Percentiles rank a stretch among this genome's conserved stretches.
Conservation (phyloP, 2,888 invertebrate species). For the Muschampia plurimacula region DNA sequence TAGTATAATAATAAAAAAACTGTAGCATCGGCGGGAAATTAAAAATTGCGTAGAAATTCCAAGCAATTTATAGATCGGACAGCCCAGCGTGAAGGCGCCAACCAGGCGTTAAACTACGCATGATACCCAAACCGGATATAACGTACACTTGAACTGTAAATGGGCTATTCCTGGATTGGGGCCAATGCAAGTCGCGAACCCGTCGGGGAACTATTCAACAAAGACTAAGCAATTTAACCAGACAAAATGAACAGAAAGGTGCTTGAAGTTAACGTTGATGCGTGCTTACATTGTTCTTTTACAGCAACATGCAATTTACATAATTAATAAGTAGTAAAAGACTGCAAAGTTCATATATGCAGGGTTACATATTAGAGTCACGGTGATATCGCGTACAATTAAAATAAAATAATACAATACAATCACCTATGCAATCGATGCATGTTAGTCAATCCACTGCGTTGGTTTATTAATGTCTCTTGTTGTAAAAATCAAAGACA, state of each 20-base stretch:
- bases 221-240: neutral
- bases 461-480: no score
- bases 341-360: no score
- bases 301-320: neutral
- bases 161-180: constrained; percentile 73
- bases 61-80: constrained; percentile 10
- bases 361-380: no score
- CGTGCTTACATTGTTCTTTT: neutral
- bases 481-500: no score
- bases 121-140: constrained; percentile 60
- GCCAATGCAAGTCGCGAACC: constrained; percentile 60
- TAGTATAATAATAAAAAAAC: neutral
- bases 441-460: no score
- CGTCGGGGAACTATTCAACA: constrained; percentile 46
- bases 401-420: no score
- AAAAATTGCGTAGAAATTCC: constrained; percentile 7
- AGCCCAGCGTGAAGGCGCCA: constrained; percentile 51
- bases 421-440: no score
- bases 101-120: constrained; percentile 51
- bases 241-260: neutral
- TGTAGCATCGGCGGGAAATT: neutral
- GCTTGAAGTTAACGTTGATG: neutral
- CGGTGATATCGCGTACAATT: no score
- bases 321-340: neutral
- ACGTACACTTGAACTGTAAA: constrained; percentile 76